phyloP scores from a whole-genome alignment of 2,113 vertebrate species.

The Australoheros scitulus region DNA sequence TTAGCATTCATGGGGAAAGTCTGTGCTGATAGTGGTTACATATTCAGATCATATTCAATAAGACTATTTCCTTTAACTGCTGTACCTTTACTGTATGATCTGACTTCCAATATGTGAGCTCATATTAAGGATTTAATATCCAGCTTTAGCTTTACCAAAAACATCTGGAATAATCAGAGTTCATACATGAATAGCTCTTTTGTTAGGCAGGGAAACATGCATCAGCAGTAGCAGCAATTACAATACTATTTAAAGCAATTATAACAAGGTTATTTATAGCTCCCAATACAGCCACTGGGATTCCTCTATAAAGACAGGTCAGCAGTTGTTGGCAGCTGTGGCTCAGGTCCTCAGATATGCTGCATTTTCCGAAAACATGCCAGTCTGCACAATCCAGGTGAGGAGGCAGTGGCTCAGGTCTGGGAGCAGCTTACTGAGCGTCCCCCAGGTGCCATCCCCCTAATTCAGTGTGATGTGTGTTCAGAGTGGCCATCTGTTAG shows the following conservation, averaged over 20 bases:
- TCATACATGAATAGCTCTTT: neutral
- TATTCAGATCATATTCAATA: neutral
- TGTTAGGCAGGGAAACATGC: neutral
- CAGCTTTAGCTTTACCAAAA: neutral
- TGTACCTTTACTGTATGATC: neutral
- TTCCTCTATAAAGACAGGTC: neutral
- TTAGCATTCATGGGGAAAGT: neutral
- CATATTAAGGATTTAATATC: neutral
- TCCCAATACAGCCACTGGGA: slow-evolving; percentile 11
- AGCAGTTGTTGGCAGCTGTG: neutral
- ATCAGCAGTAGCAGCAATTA: slow-evolving; percentile 9
- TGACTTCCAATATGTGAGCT: neutral
- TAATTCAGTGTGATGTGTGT: slow-evolving; percentile 44
- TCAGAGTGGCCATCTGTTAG: slow-evolving; percentile 44
- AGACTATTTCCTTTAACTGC: neutral
- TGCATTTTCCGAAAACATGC: slow-evolving; percentile 24
- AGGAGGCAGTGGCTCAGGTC: slow-evolving; percentile 14
- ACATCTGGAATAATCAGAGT: neutral
- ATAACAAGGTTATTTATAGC: slow-evolving; percentile 23
- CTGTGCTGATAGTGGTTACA: neutral
- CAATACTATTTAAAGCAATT: slow-evolving; percentile 23
- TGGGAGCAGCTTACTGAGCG: slow-evolving; percentile 12
- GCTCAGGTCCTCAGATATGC: slow-evolving; percentile 3
- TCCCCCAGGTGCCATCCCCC: slow-evolving; percentile 19
- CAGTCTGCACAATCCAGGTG: slow-evolving; percentile 30